Base-by-base conservation (phyloP, 2,113 vertebrate genomes). In the Tauraco erythrolophus region DNA sequence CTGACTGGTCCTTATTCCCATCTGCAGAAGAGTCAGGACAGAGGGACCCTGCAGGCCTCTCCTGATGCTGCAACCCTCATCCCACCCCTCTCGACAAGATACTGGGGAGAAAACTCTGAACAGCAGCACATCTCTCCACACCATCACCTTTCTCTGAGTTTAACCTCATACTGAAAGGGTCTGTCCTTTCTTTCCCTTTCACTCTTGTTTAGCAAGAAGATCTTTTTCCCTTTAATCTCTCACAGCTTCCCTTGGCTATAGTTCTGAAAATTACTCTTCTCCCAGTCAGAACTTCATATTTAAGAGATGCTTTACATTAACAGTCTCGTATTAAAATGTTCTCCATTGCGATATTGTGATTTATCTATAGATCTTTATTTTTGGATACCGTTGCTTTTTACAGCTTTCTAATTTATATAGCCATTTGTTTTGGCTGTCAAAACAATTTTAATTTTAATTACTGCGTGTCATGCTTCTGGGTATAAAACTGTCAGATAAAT, bases 391-490 rank as follows among this genome's bases (percentile, higher is more conserved):
- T 83, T 96, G 77, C 54, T 97, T 98, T 98, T 98, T 97, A 96
- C 76, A 97, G 79, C 93, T 97, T 97, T 98, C 88, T 97, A 98
- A 98, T 98, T 98, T 98, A 98, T 98, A 98, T 96, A 97, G 92
- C 92, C 80, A 56, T 98, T 98, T 97, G 84, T 97, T 98, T 97
- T 96, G 95, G 76, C 89, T 97, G 96, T 98, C 97, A 98, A 98
- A 98, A 97, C 93, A 98, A 97, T 98, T 98, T 98, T 98, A 95
- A 96, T 97, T 98, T 98, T 98, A 98, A 98, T 98, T 98, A 98
- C 88, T 97, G 60, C 93, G 84, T 97, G 97, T 97, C 94, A 21
- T 97, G 95, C 92, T 97, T 97, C 91, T 93, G 96, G 97, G 64
- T 96, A 80, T 98, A 97, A 98, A 98, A 97, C 94, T 98, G 97